Base-by-base conservation (phyloP, 2,113 vertebrate species). In the Crotalus viridis region DNA sequence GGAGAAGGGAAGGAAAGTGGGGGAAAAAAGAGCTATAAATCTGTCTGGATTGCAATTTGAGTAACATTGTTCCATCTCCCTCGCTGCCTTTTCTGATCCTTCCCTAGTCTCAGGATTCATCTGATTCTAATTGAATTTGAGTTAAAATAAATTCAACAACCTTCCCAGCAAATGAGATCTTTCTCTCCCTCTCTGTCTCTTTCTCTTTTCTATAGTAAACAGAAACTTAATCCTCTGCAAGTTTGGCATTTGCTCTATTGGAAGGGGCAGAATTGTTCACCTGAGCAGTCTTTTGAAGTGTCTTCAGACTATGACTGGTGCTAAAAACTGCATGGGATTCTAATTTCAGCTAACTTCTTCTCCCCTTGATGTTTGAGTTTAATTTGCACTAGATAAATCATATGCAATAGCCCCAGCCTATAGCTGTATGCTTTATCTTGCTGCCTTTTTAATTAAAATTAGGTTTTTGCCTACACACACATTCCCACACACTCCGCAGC, bases 301-400 rank as follows among this genome's bases (percentile, higher is more conserved):
- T 6, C 89, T 28, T 3, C 12, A 48, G n/a, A 39, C 69, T 59
- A 54, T 24, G 87, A 90, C 48, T 93, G 88, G 90, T 91, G n/a
- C 51, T 93, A 57, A 54, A 59, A 89, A 93, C 22, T 88, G 4
- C 89, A 5, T 39, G 28, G 28, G 81, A 21, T 90, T n/a, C 57
- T 2, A 56, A 54, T 89, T 91, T 89, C 88, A 87, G 88, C 74
- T 92, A 46, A 12, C 64, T 90, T 90, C 54, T 57, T 64, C 88
- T 94, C 91, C 81, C 81, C 51, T 8, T 91, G 92, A 94, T 94
- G 74, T 94, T 92, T 88, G 89, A 88, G 85, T 94, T 91, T 95
- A 95, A 97, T 94, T 96, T 94, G 95, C 89, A 91, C 51, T 81
- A 28, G 9, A 17, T 85, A 81, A 92, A 64, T 33, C 81, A 89